Evolutionary conservation across 1,140 invertebrate genomes (phyloP).

Genomic region (Mesaphorura yosii): DNA sequence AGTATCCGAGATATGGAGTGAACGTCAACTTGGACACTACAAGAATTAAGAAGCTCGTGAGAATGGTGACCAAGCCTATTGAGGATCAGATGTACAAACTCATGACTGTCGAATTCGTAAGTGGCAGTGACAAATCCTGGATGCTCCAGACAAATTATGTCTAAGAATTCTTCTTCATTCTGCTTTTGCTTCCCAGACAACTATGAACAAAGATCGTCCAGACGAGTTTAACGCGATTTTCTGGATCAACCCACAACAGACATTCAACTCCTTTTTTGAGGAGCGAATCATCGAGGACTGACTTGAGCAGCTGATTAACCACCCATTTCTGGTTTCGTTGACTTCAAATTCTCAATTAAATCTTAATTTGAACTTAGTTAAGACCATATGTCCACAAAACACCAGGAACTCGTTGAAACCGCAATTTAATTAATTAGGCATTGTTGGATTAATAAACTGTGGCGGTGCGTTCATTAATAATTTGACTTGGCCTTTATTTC

Average conservation of each 20-base stretch:
- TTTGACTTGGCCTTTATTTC: too few relatives aligned
- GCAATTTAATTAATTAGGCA: too few relatives aligned
- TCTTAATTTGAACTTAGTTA: too few relatives aligned
- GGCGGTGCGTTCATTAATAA: too few relatives aligned
- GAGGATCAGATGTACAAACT: background rate
- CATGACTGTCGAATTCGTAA: background rate
- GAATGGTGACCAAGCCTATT: background rate
- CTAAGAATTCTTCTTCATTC: background rate
- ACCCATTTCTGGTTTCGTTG: too few relatives aligned
- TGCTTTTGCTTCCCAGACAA: background rate
- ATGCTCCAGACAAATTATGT: background rate
- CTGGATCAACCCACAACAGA: background rate
- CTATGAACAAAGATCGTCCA: too few relatives aligned
- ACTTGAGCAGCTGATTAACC: too few relatives aligned
- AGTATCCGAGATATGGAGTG: constrained; percentile 15
- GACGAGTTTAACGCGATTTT: background rate
- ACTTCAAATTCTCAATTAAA: too few relatives aligned
- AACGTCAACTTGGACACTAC: background rate
- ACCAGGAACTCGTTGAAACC: too few relatives aligned
- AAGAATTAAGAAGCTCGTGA: background rate
- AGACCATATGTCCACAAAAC: too few relatives aligned
- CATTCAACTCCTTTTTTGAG: background rate
- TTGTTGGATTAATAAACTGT: too few relatives aligned
- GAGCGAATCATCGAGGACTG: too few relatives aligned
- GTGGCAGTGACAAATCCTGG: background rate